Percentiles rank a stretch among this genome's conserved stretches.
These are phyloP conservation scores for Bugulina stolonifera DNA, from an alignment of 2,888 invertebrate genomes.

Conservation along the genomic window DNA sequence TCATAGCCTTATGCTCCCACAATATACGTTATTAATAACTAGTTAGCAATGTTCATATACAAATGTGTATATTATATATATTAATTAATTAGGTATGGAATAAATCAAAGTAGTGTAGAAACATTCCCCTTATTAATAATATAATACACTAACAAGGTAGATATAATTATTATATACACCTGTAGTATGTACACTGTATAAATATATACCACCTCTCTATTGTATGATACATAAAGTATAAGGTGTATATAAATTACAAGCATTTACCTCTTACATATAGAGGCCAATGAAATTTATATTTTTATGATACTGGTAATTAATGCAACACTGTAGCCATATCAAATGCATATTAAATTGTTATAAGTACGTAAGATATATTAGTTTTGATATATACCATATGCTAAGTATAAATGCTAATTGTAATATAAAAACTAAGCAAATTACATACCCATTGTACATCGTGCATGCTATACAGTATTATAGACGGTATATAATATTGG, in stretches of 20 bases:
- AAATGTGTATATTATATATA: not conserved
- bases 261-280: not conserved
- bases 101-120: not conserved
- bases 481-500: too few species aligned
- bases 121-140: not conserved
- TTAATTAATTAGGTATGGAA: not conserved
- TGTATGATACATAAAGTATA: too few species aligned
- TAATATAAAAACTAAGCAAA: constrained; percentile 14
- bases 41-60: too few species aligned
- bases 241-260: too few species aligned
- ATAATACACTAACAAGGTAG: not conserved
- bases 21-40: too few species aligned
- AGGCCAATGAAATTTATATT: constrained; percentile 16
- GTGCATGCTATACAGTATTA: too few species aligned
- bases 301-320: constrained; percentile 21
- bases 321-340: constrained; percentile 17
- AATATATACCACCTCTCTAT: too few species aligned
- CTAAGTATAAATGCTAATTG: constrained; percentile 18
- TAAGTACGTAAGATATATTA: not conserved
- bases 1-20: too few species aligned
- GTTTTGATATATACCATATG: not conserved
- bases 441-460: constrained; percentile 9
- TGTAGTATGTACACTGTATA: too few species aligned
- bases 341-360: not conserved
- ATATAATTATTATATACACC: too few species aligned